phyloP scores from a whole-genome alignment of 2,113 vertebrate genomes.

The Donacobius atricapilla region DNA sequence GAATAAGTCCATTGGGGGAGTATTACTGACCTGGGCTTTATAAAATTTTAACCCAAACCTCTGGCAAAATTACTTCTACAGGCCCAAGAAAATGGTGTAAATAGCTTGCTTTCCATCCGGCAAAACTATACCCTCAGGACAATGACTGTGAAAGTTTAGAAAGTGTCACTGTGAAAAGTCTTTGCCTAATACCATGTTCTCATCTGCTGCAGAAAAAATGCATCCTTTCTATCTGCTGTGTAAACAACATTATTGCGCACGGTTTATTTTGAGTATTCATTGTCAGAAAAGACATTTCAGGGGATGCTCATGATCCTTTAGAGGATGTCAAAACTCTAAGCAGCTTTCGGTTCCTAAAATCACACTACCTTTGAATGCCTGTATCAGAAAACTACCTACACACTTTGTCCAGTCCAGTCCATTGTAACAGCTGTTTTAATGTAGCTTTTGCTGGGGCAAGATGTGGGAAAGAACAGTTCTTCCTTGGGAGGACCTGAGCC shows the following conservation, averaged over 20 bases:
- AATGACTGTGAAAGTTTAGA: not conserved
- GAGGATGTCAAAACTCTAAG: not conserved
- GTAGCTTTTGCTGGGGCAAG: not conserved
- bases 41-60: not conserved
- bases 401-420: not conserved
- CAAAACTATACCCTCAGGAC: not conserved
- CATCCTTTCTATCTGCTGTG: not conserved
- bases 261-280: not conserved
- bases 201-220: not conserved
- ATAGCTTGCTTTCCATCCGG: not conserved
- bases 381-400: not conserved
- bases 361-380: not conserved
- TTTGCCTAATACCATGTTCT: not conserved
- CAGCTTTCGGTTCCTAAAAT: not conserved
- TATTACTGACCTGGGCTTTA: not conserved
- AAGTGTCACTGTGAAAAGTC: not conserved
- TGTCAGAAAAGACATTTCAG: not conserved
- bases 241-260: not conserved
- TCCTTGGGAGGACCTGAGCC: not conserved
- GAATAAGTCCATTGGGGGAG: not conserved
- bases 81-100: not conserved
- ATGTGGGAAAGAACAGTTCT: not conserved
- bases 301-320: not conserved
- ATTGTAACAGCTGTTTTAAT: not conserved
- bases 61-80: not conserved